Base-by-base conservation (phyloP, 1,140 invertebrate species). In the Dreissena polymorpha region DNA sequence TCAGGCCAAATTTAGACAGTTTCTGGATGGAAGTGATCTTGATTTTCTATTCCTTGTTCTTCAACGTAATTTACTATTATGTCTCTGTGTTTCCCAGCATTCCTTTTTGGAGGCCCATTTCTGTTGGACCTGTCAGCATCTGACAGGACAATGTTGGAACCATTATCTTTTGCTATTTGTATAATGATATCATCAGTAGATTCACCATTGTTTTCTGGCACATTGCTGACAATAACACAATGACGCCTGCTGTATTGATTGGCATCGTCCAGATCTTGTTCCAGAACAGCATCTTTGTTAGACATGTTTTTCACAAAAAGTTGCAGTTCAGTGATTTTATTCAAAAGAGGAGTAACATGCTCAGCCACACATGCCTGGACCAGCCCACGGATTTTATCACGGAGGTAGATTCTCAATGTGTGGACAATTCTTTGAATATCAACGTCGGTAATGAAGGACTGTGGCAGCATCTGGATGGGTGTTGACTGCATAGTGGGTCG, bases 71-170 rank as follows among this genome's bases (percentile, higher is more conserved):
- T 72, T 6, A 72, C 70, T 10, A 72, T 25, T 10, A 72, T 51
- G 51, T 72, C 51, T 72, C 49, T 72, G 21, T 39, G 70, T 55
- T 55, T 72, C 0, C 21, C 67, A 69, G 5, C 50, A 51, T 72
- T 51, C 3, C 25, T 23, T 23, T 55, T 50, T 29, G 25, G 13
- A 10, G 13, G 25, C 10, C 27, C 57, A 60, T 60, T 70, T 70
- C 68, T 70, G 71, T 73, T 49, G 51, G 53, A 73, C 23, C 50
- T 73, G 29, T 73, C 71, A 25, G 53, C 53, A 21, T 73, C 71
- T 21, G 29, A 27, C 53, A 21, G n/a, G 29, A 50, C 21, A 12
- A 73, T 53, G 13, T 51, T 60, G 29, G 71, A n/a, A 0, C 51
- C 71, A 73, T 10, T 55, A 13, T 18, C 50, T 12, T 73, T 50